Percentiles rank a stretch among this genome's conserved stretches.
These are phyloP conservation scores for Triops longicaudatus DNA, from an alignment of 1,140 invertebrate genomes.

Conservation along the genomic window DNA sequence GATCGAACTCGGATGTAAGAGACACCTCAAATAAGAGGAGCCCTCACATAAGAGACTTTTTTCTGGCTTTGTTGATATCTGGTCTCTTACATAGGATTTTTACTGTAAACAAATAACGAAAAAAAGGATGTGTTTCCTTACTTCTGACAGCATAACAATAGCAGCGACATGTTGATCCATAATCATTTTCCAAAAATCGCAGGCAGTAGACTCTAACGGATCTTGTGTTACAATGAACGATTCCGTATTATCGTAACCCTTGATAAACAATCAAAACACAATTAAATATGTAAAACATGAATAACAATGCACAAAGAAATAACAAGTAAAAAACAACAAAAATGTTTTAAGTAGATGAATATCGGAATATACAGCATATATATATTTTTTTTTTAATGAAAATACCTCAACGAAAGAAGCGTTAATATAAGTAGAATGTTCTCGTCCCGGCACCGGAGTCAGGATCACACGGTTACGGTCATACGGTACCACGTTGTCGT, in stretches of 20 bases:
- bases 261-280: conserved; percentile 28
- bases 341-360: too few species aligned
- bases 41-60: neutral
- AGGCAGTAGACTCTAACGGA: conserved; percentile 75
- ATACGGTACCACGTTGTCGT: conserved; percentile 78
- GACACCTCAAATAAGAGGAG: neutral
- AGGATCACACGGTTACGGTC: conserved; percentile 82
- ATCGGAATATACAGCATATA: too few species aligned
- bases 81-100: neutral
- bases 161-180: conserved; percentile 83
- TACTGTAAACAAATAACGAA: neutral
- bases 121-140: conserved; percentile 42
- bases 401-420: conserved; percentile 87
- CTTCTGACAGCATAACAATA: conserved; percentile 89
- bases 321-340: neutral
- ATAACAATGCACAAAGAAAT: neutral
- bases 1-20: too few species aligned
- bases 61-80: neutral
- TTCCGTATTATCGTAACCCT: conserved; percentile 82
- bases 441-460: conserved; percentile 65
- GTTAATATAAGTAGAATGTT: conserved; percentile 93
- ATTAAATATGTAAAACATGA: neutral
- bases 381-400: too few species aligned
- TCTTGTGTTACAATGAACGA: conserved; percentile 94
- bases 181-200: conserved; percentile 95